Evolutionary conservation across 2,113 vertebrate genomes (phyloP), one percentile per base, ranked within the genome.

Genomic region (Osmerus mordax): DNA sequence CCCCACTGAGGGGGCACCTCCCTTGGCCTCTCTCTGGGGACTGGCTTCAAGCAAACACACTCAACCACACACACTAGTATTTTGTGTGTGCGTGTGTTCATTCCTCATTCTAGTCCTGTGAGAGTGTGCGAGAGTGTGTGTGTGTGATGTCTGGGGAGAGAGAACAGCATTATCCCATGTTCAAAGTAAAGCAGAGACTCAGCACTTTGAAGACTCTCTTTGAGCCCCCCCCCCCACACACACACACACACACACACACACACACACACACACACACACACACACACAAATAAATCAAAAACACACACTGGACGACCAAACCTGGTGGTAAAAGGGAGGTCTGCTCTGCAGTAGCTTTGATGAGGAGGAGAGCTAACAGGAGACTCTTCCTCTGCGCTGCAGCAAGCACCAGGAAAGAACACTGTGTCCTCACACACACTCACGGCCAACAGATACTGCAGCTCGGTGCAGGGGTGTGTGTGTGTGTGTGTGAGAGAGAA

Each of bases 321-420:
- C 15, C 19, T 3, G 14, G 32, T 13, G 21, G 54, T 16, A 65
- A 71, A 23, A 67, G 61, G 65, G 65, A 71, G 67, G 61, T 67
- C 67, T 70, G 59, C 62, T 77, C n/a, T 53, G 70, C 67, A 71
- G 74, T 51, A 56, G 75, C 77, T 78, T 80, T 73, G 73, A 88
- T 77, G 74, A 69, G 74, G 77, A 72, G 80, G 84, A 88, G 47
- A 82, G 69, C 80, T 60, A 77, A 87, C 88, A 89, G 69, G 59
- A 21, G 8, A 52, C 65, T 62, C n/a, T 69, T 52, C 41, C 18
- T 74, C 15, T 25, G 47, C 73, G 78, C 74, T 78, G 67, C 75
- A 77, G 78, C 82, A 86, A 87, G 78, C 70, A 36, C 67, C 64
- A 73, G 74, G 73, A 74, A 75, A 74, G 83, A 82, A 87, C 82